Conservation (phyloP, 2,888 invertebrate genomes). For the Melangyna quadrimaculata region DNA sequence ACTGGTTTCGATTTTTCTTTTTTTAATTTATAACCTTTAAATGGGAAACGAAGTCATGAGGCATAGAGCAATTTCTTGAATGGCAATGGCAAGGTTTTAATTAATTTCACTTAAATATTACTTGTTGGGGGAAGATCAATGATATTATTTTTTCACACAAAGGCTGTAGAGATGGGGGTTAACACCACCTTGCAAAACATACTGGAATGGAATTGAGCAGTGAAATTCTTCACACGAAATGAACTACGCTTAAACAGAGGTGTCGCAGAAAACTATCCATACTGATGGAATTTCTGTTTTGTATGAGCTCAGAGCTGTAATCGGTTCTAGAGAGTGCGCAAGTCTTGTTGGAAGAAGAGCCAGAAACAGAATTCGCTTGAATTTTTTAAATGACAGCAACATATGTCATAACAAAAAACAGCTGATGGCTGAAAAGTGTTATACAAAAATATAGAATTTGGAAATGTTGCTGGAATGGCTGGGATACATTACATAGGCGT, state of each 20-base stretch:
- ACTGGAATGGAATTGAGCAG: constrained; percentile 1
- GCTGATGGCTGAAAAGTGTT: constrained; percentile 37
- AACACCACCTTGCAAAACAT: constrained; percentile 27
- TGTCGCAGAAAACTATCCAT: constrained; percentile 38
- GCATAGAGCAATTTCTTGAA: background rate
- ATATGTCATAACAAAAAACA: constrained; percentile 60
- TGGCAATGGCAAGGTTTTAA: constrained; percentile 15
- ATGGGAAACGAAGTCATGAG: background rate
- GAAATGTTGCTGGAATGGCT: background rate
- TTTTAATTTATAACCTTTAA: background rate
- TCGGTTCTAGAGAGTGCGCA: background rate
- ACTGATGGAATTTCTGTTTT: constrained; percentile 19
- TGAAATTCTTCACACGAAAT: background rate
- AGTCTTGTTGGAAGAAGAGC: background rate
- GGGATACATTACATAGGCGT: background rate
- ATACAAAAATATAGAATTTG: background rate
- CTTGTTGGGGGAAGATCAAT: background rate
- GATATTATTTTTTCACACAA: constrained; percentile 5
- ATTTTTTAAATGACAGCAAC: constrained; percentile 32
- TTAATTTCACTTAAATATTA: background rate
- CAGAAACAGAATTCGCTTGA: background rate
- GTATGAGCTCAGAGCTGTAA: background rate
- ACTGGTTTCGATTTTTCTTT: background rate
- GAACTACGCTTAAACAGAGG: constrained; percentile 34
- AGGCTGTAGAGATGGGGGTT: background rate